Evolutionary conservation across 2,113 vertebrate species (phyloP).

Genomic region (Lonchura striata): DNA sequence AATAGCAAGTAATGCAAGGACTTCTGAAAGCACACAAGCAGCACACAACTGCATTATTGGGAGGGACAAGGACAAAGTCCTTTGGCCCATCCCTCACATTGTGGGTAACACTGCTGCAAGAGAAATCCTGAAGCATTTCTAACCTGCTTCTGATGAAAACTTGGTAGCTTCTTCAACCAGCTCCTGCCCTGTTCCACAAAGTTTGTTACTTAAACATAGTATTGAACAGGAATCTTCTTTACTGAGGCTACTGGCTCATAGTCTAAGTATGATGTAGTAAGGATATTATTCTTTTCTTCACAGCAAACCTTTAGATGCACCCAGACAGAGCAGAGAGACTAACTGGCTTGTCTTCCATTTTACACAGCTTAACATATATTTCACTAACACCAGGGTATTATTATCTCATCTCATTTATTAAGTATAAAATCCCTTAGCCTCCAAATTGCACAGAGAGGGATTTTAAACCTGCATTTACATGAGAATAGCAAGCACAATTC

Average conservation of each 20-base stretch:
- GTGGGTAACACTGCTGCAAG: neutral
- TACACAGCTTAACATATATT: neutral
- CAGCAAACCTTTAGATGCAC: neutral
- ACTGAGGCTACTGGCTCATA: neutral
- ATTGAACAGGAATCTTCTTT: neutral
- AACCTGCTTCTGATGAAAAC: neutral
- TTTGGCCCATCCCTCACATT: neutral
- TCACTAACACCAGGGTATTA: neutral
- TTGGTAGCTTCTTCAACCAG: neutral
- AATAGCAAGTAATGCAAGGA: neutral
- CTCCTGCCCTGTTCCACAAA: neutral
- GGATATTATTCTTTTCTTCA: neutral
- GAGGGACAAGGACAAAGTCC: neutral
- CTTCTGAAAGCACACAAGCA: neutral
- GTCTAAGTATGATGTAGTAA: neutral
- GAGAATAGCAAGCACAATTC: neutral
- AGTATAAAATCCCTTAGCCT: neutral
- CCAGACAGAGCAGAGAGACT: neutral
- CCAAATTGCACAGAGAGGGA: neutral
- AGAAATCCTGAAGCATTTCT: neutral
- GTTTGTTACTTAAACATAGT: neutral
- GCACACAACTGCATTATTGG: neutral
- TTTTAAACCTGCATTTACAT: neutral
- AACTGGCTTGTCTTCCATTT: neutral
- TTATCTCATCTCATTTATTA: neutral